Base-by-base conservation (phyloP, 1,140 invertebrate genomes). In the Branchinecta lindahli region DNA sequence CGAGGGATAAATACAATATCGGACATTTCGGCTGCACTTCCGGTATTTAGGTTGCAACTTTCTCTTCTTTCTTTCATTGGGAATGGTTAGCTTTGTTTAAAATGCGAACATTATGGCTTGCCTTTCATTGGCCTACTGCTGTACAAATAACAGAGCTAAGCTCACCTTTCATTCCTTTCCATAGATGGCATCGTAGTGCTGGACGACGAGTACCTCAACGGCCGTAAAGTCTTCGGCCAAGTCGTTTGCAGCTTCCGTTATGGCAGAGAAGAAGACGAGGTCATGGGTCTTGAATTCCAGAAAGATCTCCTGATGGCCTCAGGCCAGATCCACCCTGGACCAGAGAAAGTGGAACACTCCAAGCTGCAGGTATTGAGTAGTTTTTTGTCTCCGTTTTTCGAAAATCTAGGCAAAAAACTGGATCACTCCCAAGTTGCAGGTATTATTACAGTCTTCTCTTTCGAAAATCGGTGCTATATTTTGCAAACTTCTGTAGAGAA, bases 181-280 rank as follows among this genome's bases (percentile, higher is more conserved):
- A 33, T 78, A 94, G 93, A 98, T 84, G 96, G 95, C 8, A 92
- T 98, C 21, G 83, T 98, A 8, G 82, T 96, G 0, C 79, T 99
- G 70, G 92, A 98, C 77, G 86, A 90, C 67, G 92, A 95, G 71
- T 98, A 98, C 79, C 82, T 95, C 46, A 87, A 87, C 69, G 66
- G 66, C 21, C 83, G 90, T 44, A 91, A 91, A 79, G 84, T 99
- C 20, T 98, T 89, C 82, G 94, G 91, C 6, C 94, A 98, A 79
- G 83, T 98, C 44, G 83, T 98, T 18, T 96, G 94, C 79, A 94
- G 92, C 52, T 99, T 99, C 80, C 88, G 96, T 6, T 99, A 99
- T 81, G 96, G 96, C 1, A 84, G 96, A 45, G 96, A 99, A 80
- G 94, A 99, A 78, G 90, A 98, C 77, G 96, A 99, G 81, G 91